Percentiles rank a stretch among this genome's conserved stretches.
phyloP scores from a whole-genome alignment of 2,113 vertebrate species.

The Nicator chloris region DNA sequence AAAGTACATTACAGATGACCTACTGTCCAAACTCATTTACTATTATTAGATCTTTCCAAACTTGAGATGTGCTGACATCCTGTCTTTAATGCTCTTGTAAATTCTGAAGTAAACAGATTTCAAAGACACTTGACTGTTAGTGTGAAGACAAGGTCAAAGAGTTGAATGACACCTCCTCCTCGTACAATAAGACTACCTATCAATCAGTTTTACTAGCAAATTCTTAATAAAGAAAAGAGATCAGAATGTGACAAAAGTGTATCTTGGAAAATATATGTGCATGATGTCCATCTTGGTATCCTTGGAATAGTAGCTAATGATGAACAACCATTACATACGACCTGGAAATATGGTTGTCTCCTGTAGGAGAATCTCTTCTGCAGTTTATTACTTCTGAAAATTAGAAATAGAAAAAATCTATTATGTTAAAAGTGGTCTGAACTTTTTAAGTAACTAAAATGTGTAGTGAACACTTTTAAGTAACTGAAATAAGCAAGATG shows the following conservation, averaged over 20 bases:
- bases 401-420: background rate
- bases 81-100: constrained; percentile 51
- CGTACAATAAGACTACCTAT: constrained; percentile 19
- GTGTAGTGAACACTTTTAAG: background rate
- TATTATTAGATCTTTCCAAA: constrained; percentile 38
- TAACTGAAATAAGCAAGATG: background rate
- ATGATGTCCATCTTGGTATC: background rate
- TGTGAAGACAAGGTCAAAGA: constrained; percentile 44
- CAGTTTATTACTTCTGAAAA: background rate
- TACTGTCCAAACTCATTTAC: constrained; percentile 2
- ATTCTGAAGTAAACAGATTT: constrained; percentile 60
- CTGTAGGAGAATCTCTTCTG: background rate
- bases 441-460: background rate
- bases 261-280: background rate
- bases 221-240: constrained; percentile 18
- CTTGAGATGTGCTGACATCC: constrained; percentile 30
- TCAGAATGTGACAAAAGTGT: background rate
- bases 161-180: constrained; percentile 32
- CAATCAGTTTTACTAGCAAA: constrained; percentile 54
- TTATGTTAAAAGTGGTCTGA: background rate
- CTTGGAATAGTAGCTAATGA: background rate
- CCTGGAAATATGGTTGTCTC: background rate
- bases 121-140: constrained; percentile 6
- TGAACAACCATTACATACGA: background rate
- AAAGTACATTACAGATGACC: constrained; percentile 20